Evolutionary conservation across 1,140 invertebrate genomes (phyloP), one percentile per base, ranked within the genome.

Genomic region (Steinernema feltiae): DNA sequence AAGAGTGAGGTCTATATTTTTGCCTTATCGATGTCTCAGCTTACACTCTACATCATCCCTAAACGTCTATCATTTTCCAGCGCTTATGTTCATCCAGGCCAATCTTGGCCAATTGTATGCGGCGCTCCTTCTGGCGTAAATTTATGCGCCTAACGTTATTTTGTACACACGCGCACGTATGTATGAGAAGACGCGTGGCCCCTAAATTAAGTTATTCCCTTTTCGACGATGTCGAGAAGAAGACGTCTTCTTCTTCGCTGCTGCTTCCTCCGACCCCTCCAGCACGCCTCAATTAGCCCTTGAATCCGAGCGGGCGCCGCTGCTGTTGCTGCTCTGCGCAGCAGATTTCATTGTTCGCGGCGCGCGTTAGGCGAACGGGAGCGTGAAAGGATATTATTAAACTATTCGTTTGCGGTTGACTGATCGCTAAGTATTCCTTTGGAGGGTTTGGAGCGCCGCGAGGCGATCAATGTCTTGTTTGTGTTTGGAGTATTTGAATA

Each of bases 151-250:
- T 63, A 63, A 63, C 53, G 53, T 63, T 63, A 21, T 63, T 63
- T 63, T 63, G 53, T 63, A 63, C 53, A 41, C 24, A 21, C 24
- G 53, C 41, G 7, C 41, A 7, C 7, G 7, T 7, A 7, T 46
- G 7, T 7, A 7, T n/a, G n/a, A 12, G 41, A 12, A n/a, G 53
- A 15, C 2, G 24, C 24, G 24, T 63, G 53, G 53, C 53, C 53
- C 24, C 53, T 63, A 63, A 63, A 63, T 63, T 63, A 63, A 63
- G 24, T 63, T 63, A 63, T 63, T 63, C 53, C 53, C 53, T 63
- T 63, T 63, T 27, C 53, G 53, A 63, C 53, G 53, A 63, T 63
- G 53, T 63, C 53, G 53, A n/a, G 7, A 27, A 15, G 7, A 27
- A 27, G 24, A 15, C 53, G 15, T 63, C 53, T n/a, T 15, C 53